Evolutionary conservation across 2,113 vertebrate species (phyloP).

Genomic region (Oenanthe melanoleuca): DNA sequence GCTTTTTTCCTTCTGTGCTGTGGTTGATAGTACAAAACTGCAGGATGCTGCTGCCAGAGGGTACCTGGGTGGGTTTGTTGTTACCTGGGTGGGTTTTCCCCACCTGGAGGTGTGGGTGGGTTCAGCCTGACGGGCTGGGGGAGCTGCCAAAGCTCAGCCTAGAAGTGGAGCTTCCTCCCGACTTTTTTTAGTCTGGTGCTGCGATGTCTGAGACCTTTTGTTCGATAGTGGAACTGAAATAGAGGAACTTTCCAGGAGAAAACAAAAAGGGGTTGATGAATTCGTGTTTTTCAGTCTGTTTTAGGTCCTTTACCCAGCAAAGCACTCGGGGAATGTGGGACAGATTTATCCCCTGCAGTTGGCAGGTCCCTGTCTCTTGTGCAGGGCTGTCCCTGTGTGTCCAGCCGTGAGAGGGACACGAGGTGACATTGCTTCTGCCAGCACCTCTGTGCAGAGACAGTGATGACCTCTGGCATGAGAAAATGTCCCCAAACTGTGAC

Average conservation of each 20-base stretch:
- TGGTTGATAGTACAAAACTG: not conserved
- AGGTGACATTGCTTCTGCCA: not conserved
- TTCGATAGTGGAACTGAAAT: not conserved
- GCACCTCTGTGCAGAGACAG: not conserved
- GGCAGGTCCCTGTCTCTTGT: not conserved
- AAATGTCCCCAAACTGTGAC: not conserved
- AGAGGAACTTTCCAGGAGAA: not conserved
- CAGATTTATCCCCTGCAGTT: not conserved
- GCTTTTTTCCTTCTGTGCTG: rapidly evolving
- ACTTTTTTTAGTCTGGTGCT: not conserved
- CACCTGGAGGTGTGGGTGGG: not conserved
- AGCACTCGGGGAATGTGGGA: rapidly evolving
- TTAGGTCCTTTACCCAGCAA: not conserved
- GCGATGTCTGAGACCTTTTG: not conserved
- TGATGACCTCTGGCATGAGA: not conserved
- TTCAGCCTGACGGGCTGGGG: not conserved
- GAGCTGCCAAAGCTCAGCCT: not conserved
- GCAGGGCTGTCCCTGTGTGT: not conserved
- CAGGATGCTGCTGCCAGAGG: not conserved
- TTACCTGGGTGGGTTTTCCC: not conserved
- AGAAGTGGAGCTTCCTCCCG: not conserved
- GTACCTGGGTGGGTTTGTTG: not conserved
- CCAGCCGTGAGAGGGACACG: rapidly evolving
- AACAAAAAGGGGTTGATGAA: not conserved
- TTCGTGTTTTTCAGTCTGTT: not conserved